phyloP scores from a whole-genome alignment of 2,797 vertebrate species.

The Sebastes minor region DNA sequence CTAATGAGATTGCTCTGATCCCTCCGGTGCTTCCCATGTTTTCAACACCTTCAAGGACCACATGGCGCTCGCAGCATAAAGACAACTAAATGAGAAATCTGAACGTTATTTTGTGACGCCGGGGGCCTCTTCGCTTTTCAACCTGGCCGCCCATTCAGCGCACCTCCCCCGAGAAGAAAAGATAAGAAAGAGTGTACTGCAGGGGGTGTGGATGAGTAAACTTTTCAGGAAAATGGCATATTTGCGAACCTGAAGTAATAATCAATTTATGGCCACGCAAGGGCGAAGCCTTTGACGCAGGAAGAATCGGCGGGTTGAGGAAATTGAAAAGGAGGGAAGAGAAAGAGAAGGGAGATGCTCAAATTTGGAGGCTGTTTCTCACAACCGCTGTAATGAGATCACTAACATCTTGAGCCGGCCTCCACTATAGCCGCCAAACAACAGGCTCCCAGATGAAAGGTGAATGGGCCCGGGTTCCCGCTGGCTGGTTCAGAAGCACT shows the following conservation, averaged over 20 bases:
- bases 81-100: conserved; percentile 99
- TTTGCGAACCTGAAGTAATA: conserved; percentile 61
- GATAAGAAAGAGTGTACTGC: conserved; percentile 86
- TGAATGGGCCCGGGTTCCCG: conserved; percentile 89
- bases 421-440: conserved; percentile 80
- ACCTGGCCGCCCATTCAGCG: conserved; percentile 92
- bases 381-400: conserved; percentile 89
- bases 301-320: conserved; percentile 14
- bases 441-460: conserved; percentile 94
- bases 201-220: conserved; percentile 69
- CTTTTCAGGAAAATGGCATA: conserved; percentile 53
- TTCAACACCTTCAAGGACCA: conserved; percentile 99
- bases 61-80: conserved; percentile 98
- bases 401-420: conserved; percentile 88
- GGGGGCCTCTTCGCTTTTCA: conserved; percentile 87
- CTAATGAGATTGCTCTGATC: conserved; percentile 93
- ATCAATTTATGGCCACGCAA: conserved; percentile 59
- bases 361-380: conserved; percentile 65
- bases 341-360: conserved; percentile 56
- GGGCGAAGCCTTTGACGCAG: conserved; percentile 47
- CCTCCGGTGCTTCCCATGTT: conserved; percentile 97
- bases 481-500: conserved; percentile 93
- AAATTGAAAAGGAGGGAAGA: conserved; percentile 34
- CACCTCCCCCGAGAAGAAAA: conserved; percentile 88
- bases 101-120: conserved; percentile 89